A percentile compares a stretch with the other conserved stretches of the same genome.
phyloP scores from a whole-genome alignment of 2,113 vertebrate species.

The Cranoglanis bouderius region DNA sequence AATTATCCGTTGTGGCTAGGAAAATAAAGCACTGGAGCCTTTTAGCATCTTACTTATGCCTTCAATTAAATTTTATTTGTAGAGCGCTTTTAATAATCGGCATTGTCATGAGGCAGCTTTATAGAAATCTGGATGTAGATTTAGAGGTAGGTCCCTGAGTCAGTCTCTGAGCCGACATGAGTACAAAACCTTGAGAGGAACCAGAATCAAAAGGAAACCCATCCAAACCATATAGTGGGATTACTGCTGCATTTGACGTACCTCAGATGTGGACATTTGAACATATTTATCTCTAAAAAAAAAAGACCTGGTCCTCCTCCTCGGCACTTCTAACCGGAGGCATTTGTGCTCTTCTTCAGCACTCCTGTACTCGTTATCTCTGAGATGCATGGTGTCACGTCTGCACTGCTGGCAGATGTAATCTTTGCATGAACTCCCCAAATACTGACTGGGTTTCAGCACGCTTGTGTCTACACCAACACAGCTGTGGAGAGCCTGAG shows the following conservation, averaged over 20 bases:
- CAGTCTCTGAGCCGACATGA: not conserved
- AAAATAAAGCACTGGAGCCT: not conserved
- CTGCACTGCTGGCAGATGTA: not conserved
- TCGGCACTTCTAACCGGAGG: not conserved
- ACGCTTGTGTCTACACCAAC: not conserved
- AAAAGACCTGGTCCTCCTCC: not conserved
- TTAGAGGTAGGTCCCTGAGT: not conserved
- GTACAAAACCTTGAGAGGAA: not conserved
- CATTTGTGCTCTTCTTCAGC: not conserved
- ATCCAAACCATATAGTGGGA: not conserved
- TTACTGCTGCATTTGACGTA: not conserved
- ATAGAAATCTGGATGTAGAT: not conserved
- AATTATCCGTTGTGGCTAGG: not conserved
- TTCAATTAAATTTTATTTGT: not conserved
- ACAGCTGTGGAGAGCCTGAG: not conserved
- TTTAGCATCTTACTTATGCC: not conserved
- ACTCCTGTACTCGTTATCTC: not conserved
- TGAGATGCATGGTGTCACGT: not conserved
- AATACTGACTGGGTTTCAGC: not conserved
- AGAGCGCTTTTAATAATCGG: not conserved
- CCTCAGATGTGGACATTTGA: too few relatives aligned
- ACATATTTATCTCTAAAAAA: not conserved
- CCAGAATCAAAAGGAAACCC: not conserved
- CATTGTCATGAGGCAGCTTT: not conserved
- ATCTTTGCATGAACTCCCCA: conserved; percentile 8